phyloP scores from a whole-genome alignment of 2,888 invertebrate species.

The Philaethria dido region DNA sequence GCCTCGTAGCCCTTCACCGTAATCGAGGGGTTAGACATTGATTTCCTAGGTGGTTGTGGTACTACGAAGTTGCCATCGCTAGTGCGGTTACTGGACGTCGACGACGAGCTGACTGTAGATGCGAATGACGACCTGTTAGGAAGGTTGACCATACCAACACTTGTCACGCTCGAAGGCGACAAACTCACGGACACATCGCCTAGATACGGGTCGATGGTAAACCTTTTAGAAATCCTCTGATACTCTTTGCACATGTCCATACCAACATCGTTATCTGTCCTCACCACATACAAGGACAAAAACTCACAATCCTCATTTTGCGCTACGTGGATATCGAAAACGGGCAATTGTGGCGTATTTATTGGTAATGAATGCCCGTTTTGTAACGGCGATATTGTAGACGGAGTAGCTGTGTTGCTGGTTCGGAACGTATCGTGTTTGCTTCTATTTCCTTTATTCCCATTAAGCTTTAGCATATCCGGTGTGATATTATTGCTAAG shows the following conservation, averaged over 20 bases:
- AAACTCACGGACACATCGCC: constrained; percentile 73
- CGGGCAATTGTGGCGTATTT: constrained; percentile 70
- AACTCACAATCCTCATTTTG: constrained; percentile 78
- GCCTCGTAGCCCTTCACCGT: constrained; percentile 76
- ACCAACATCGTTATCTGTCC: constrained; percentile 76
- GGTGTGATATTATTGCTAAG: constrained; percentile 66
- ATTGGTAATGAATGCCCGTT: constrained; percentile 75
- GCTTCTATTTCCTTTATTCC: constrained; percentile 59
- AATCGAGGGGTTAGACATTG: constrained; percentile 65
- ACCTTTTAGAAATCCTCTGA: constrained; percentile 76
- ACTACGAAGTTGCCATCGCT: constrained; percentile 79
- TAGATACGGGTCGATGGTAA: constrained; percentile 75
- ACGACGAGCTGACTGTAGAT: constrained; percentile 72
- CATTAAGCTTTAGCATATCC: constrained; percentile 64
- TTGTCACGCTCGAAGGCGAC: constrained; percentile 79
- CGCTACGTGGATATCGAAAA: constrained; percentile 74
- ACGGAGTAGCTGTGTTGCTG: constrained; percentile 75
- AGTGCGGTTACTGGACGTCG: constrained; percentile 71
- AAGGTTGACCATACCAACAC: constrained; percentile 71
- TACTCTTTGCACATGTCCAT: constrained; percentile 78
- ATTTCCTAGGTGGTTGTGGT: constrained; percentile 77
- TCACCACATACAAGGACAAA: constrained; percentile 71
- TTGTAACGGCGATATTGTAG: constrained; percentile 77
- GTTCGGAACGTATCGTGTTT: constrained; percentile 71
- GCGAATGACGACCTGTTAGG: constrained; percentile 75